Conservation (phyloP, 2,797 vertebrate genomes). For the Chromis chromis region DNA sequence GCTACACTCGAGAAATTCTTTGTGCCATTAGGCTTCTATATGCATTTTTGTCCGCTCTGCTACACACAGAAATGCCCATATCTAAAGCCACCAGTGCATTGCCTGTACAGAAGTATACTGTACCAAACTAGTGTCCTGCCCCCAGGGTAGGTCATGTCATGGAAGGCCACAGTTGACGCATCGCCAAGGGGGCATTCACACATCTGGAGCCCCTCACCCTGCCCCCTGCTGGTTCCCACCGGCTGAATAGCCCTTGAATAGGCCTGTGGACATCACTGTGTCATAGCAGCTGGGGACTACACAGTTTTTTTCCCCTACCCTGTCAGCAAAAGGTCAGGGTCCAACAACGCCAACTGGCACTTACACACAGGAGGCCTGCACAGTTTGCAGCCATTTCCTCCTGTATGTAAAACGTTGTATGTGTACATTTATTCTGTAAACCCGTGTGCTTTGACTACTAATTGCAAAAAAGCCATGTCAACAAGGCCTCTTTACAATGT, state of each 20-base stretch:
- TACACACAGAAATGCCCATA: conserved; percentile 22
- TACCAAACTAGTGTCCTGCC: conserved; percentile 72
- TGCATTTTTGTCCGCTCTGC: conserved; percentile 14
- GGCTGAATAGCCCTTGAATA: conserved; percentile 70
- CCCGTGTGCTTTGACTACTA: conserved; percentile 22
- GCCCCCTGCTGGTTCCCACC: conserved; percentile 74
- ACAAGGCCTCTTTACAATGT: conserved; percentile 25
- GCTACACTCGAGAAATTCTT: conserved; percentile 17
- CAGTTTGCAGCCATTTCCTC: conserved; percentile 11
- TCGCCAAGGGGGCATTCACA: conserved; percentile 75
- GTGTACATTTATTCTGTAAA: conserved; percentile 15
- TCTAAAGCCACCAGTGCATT: conserved; percentile 50
- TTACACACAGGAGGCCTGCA: conserved; percentile 29
- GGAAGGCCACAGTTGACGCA: conserved; percentile 77
- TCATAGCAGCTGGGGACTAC: conserved; percentile 78
- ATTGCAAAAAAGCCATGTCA: conserved; percentile 29
- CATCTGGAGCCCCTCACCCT: conserved; percentile 76
- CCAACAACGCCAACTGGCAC: conserved; percentile 58
- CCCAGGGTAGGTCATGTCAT: conserved; percentile 80
- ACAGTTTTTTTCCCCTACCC: conserved; percentile 67
- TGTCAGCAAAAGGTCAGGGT: conserved; percentile 81
- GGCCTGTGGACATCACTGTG: conserved; percentile 75
- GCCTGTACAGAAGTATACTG: conserved; percentile 40
- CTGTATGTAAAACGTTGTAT: conserved; percentile 13
- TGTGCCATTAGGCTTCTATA: conserved; percentile 1